These are phyloP conservation scores for Apeira syringaria DNA, from an alignment of 2,888 invertebrate genomes.

Conservation along the genomic window DNA sequence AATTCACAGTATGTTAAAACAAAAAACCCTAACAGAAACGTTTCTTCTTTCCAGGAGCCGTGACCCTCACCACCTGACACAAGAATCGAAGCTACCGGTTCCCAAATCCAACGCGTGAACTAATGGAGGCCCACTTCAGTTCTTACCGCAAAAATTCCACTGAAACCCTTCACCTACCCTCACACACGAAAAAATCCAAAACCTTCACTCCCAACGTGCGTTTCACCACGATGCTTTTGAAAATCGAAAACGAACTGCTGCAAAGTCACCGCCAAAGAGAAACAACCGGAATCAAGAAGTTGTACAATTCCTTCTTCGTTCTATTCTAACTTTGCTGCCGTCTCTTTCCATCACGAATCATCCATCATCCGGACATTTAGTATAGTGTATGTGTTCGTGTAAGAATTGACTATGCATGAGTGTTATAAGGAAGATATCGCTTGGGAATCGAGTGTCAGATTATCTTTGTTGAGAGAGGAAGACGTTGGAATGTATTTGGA, in stretches of 20 bases:
- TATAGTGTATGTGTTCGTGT: conserved; percentile 11
- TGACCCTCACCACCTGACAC: conserved; percentile 47
- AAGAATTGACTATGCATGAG: conserved; percentile 60
- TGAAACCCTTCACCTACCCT: conserved; percentile 1
- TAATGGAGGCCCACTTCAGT: conserved; percentile 26
- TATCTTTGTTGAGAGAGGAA: conserved; percentile 61
- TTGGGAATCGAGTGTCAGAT: conserved; percentile 69
- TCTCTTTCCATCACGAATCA: conserved; percentile 11
- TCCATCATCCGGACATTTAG: conserved; percentile 34
- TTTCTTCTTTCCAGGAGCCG: conserved; percentile 64
- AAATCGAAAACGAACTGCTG: conserved; percentile 88
- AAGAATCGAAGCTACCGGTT: conserved; percentile 44
- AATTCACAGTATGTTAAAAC: too few relatives aligned
- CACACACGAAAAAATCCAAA: conserved; percentile 3
- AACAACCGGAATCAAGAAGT: conserved; percentile 92
- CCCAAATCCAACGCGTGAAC: conserved; percentile 45
- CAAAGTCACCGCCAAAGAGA: conserved; percentile 93
- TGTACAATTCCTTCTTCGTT: conserved; percentile 94
- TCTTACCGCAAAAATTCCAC: conserved; percentile 4
- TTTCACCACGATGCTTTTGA: conserved; percentile 82
- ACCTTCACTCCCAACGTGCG: not conserved
- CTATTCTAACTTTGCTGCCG: conserved; percentile 86
- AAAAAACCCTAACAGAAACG: not conserved
- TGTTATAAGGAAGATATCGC: conserved; percentile 61
- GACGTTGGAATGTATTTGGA: conserved; percentile 73